These are phyloP conservation scores for Apoda limacodes DNA, from an alignment of 2,888 invertebrate species.

Conservation along the genomic window DNA sequence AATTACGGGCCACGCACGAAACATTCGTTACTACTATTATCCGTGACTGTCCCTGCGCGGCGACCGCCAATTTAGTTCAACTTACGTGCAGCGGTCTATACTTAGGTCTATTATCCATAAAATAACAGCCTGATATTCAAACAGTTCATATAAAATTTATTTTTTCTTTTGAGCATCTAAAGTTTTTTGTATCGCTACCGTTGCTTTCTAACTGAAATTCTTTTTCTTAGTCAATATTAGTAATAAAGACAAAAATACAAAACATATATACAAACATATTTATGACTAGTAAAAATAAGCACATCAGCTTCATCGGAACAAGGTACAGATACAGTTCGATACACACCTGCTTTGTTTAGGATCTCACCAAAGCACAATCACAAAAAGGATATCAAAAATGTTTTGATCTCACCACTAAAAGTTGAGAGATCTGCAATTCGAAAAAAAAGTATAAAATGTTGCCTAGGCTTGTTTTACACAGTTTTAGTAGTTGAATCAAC, in stretches of 20 bases:
- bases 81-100: conserved; percentile 1
- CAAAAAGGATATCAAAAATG: conserved; percentile 46
- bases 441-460: no score
- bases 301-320: conserved; percentile 34
- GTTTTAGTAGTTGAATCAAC: no score
- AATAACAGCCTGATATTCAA: conserved; percentile 33
- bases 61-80: no score
- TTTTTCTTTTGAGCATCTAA: conserved; percentile 38
- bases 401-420: no score
- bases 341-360: conserved; percentile 36
- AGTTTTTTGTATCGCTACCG: conserved; percentile 32
- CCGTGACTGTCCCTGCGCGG: no score
- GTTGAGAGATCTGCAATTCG: no score
- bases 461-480: no score
- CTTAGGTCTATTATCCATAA: conserved; percentile 10
- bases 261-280: conserved; percentile 57
- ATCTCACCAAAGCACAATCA: conserved; percentile 41
- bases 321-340: conserved; percentile 34
- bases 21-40: no score
- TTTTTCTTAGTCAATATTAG: conserved; percentile 35
- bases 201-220: conserved; percentile 39
- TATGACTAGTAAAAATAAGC: conserved; percentile 64
- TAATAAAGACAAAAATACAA: conserved; percentile 49
- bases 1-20: no score
- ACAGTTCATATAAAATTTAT: conserved; percentile 37